These are phyloP conservation scores for Pissodes strobi DNA, from an alignment of 1,140 invertebrate genomes.

Conservation along the genomic window DNA sequence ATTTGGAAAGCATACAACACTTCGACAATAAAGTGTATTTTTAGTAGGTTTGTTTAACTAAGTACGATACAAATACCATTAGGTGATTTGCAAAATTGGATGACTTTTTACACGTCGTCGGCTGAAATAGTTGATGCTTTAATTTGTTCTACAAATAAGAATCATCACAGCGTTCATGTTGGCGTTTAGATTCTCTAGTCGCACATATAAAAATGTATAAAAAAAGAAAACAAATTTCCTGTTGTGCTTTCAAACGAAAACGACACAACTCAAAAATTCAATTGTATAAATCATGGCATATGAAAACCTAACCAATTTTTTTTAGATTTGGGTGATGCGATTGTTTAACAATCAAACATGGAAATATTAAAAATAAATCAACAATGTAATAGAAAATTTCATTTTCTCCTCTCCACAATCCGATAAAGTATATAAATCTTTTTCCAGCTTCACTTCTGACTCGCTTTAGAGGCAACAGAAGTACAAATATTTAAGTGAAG, in stretches of 20 bases:
- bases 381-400: slow-evolving; percentile 24
- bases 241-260: slow-evolving; percentile 24
- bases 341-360: slow-evolving; percentile 29
- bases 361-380: slow-evolving; percentile 32
- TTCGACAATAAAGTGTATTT: too few relatives aligned
- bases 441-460: background rate
- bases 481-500: background rate
- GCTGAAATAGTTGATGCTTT: too few relatives aligned
- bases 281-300: slow-evolving; percentile 7
- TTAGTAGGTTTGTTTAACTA: too few relatives aligned
- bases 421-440: background rate
- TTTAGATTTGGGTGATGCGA: slow-evolving; percentile 31
- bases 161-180: too few relatives aligned
- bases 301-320: background rate
- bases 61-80: too few relatives aligned
- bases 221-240: slow-evolving; percentile 29
- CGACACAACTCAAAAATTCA: slow-evolving; percentile 10
- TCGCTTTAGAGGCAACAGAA: background rate
- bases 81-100: too few relatives aligned
- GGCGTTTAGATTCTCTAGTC: background rate
- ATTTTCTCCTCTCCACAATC: background rate
- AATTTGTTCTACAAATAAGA: too few relatives aligned
- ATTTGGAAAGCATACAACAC: too few relatives aligned
- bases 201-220: slow-evolving; percentile 18
- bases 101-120: too few relatives aligned